phyloP scores from a whole-genome alignment of 2,888 invertebrate genomes.

The Sussaba pulchella region DNA sequence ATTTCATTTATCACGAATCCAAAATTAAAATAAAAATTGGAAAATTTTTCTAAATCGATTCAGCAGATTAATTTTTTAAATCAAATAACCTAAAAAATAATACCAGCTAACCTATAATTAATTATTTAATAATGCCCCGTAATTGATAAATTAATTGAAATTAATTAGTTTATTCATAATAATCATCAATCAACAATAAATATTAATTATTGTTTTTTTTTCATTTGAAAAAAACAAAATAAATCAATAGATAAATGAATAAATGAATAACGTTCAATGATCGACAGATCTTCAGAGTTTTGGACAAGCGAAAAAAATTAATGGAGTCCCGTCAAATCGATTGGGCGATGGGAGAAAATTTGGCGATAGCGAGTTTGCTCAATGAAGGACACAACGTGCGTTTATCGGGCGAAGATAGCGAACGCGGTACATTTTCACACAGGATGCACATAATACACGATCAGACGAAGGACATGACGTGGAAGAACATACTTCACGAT shows the following conservation, averaged over 20 bases:
- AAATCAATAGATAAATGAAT: neutral
- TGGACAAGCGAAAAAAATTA: constrained; percentile 86
- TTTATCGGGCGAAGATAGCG: constrained; percentile 92
- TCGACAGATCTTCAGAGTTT: constrained; percentile 76
- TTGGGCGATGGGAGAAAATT: constrained; percentile 93
- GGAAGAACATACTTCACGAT: constrained; percentile 86
- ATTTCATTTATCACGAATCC: too few species aligned
- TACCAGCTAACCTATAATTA: too few species aligned
- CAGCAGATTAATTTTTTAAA: too few species aligned
- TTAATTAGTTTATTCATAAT: neutral
- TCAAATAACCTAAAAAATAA: too few species aligned
- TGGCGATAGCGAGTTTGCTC: constrained; percentile 91
- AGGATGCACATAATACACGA: constrained; percentile 94
- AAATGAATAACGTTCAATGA: constrained; percentile 43
- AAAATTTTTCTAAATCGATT: too few species aligned
- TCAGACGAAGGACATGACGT: constrained; percentile 90
- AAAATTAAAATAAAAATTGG: too few species aligned
- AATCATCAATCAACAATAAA: too few species aligned
- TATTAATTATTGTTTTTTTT: neutral
- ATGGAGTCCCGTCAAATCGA: constrained; percentile 87
- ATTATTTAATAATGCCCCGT: too few species aligned
- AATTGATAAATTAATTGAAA: too few species aligned
- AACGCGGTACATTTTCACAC: constrained; percentile 92
- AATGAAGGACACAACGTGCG: constrained; percentile 91
- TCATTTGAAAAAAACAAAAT: neutral